A percentile compares a stretch with the other conserved stretches of the same genome.
phyloP scores from a whole-genome alignment of 2,113 vertebrate genomes.

The Caretta caretta region DNA sequence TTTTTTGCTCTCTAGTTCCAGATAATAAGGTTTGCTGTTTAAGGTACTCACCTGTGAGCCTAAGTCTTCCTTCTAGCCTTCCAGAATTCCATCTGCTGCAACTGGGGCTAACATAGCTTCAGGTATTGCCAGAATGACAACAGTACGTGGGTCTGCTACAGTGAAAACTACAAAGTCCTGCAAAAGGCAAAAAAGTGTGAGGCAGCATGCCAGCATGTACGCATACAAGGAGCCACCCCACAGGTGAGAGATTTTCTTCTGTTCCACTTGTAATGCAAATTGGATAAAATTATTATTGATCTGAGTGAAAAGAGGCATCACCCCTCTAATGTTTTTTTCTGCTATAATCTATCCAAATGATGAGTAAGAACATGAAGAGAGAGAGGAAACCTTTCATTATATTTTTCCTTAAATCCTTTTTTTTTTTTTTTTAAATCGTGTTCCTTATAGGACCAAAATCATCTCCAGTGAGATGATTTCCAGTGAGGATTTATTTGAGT shows the following conservation, averaged over 20 bases:
- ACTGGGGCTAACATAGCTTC: neutral
- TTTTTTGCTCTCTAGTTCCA: neutral
- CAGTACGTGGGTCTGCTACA: constrained; percentile 49
- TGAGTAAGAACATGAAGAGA: neutral
- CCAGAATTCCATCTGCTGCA: neutral
- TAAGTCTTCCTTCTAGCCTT: rapidly evolving
- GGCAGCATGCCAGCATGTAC: constrained; percentile 85
- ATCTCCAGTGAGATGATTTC: neutral
- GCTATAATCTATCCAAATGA: rapidly evolving
- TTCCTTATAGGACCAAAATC: neutral
- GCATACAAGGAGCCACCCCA: constrained; percentile 87
- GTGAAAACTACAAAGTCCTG: constrained; percentile 76
- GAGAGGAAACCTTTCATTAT: neutral
- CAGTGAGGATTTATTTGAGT: neutral
- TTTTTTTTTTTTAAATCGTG: rapidly evolving
- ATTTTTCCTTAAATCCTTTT: neutral
- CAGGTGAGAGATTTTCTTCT: constrained; percentile 80
- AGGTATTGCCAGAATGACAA: constrained; percentile 69
- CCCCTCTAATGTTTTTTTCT: rapidly evolving
- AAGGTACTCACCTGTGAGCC: neutral
- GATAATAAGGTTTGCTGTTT: constrained; percentile 15
- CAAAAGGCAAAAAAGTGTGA: constrained; percentile 83
- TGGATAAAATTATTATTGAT: neutral
- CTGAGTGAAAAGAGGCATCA: rapidly evolving
- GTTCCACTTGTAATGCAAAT: rapidly evolving